phyloP scores from a whole-genome alignment of 1,140 invertebrate species.

The Tetranychus cinnabarinus region DNA sequence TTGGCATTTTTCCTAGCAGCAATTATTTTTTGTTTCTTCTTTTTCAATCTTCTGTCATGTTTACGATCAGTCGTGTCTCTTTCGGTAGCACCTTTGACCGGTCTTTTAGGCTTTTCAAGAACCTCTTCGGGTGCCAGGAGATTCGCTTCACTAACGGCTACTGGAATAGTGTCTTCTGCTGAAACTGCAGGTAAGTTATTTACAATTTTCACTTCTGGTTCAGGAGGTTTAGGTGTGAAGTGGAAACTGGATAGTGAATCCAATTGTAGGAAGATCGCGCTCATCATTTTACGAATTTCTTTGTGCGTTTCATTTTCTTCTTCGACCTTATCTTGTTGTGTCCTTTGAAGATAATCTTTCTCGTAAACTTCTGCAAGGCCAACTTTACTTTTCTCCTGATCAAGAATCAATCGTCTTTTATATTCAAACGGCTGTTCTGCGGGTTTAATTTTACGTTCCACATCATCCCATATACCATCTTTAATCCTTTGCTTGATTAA shows the following conservation, averaged over 20 bases:
- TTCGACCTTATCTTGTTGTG: conserved; percentile 32
- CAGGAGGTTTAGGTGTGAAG: conserved; percentile 62
- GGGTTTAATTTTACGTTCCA: conserved; percentile 64
- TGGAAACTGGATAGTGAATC: conserved; percentile 83
- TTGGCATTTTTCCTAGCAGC: no score
- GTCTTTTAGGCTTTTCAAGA: conserved; percentile 40
- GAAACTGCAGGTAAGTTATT: conserved; percentile 68
- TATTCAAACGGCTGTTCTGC: conserved; percentile 57
- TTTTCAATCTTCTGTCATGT: conserved; percentile 63
- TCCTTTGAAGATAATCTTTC: conserved; percentile 62
- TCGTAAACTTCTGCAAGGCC: conserved; percentile 90
- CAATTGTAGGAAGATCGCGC: conserved; percentile 55
- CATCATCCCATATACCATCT: conserved; percentile 85
- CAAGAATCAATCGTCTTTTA: conserved; percentile 65
- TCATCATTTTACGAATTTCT: conserved; percentile 49
- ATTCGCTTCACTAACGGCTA: conserved; percentile 52
- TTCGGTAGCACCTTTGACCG: conserved; percentile 52
- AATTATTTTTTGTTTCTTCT: conserved; percentile 20
- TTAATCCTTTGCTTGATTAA: conserved; percentile 75
- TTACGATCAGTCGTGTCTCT: conserved; percentile 64
- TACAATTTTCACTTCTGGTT: conserved; percentile 68
- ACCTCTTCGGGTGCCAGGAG: conserved; percentile 86
- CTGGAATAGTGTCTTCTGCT: conserved; percentile 88
- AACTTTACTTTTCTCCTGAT: conserved; percentile 85
- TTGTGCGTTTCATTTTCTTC: conserved; percentile 39